Evolutionary conservation across 1,140 invertebrate genomes (phyloP).

Genomic region (Pseudomyrmex pallidus): DNA sequence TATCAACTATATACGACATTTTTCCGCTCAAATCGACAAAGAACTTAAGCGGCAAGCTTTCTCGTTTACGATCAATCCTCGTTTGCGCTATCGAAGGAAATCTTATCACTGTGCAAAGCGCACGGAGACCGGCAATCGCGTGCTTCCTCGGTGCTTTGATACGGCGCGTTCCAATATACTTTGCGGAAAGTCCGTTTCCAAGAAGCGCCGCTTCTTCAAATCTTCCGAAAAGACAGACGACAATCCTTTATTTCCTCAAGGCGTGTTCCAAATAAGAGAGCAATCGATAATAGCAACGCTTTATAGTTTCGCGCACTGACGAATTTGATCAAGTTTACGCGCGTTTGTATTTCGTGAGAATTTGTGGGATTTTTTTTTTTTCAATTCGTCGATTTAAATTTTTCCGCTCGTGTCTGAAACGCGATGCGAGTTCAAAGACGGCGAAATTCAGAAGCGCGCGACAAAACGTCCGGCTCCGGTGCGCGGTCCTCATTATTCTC

Average conservation of each 20-base stretch:
- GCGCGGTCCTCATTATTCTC: conserved; percentile 10
- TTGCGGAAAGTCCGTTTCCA: conserved; percentile 70
- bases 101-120: conserved; percentile 76
- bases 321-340: too few species aligned
- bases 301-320: not conserved
- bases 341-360: too few species aligned
- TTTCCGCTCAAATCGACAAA: conserved; percentile 8
- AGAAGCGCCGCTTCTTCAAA: conserved; percentile 61
- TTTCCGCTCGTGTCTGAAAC: not conserved
- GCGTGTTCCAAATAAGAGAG: conserved; percentile 34
- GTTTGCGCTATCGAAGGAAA: conserved; percentile 65
- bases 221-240: conserved; percentile 64
- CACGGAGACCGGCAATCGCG: conserved; percentile 56
- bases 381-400: not conserved
- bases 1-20: not conserved
- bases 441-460: conserved; percentile 50
- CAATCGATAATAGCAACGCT: not conserved
- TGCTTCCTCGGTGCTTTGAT: conserved; percentile 69
- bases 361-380: not conserved
- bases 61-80: conserved; percentile 50
- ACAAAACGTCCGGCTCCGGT: not conserved
- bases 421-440: conserved; percentile 1
- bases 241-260: conserved; percentile 71
- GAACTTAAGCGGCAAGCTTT: conserved; percentile 20
- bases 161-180: conserved; percentile 50